Evolutionary conservation across 2,888 invertebrate species (phyloP), one percentile per base, ranked within the genome.

Genomic region (Bellardia pandia): DNA sequence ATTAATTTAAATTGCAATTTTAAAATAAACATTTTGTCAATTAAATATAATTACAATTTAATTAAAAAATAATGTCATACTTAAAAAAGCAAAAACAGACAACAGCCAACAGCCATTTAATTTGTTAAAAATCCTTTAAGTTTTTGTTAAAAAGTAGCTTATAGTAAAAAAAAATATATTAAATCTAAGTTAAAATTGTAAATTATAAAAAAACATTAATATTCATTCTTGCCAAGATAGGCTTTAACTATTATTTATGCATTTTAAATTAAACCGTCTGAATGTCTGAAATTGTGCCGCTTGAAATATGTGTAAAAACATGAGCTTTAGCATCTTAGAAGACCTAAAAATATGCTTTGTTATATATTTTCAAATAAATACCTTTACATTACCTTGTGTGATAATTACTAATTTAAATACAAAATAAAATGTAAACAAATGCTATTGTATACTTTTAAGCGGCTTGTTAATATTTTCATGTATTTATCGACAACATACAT

Each of bases 11-110:
- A 77, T 68, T 77, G 66, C 42, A 66, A 58, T 68, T 77, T 33
- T 16, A 58, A 77, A 56, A 58, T 56, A 69, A 78, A 78, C 68
- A 78, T 78, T 69, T 78, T 58, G 78, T 78, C 48, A 78, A 77
- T 68, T 56, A 53, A 53, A 77, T 7, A 6, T 68, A 30, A 68
- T 77, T 68, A 33, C 37, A 69, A 60, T 60, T 58, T 60, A 69
- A 78, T 77, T 58, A 66, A 23, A 77, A 68, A n/a, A 53, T 16
- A 7, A 77, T 56, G n/a, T 16, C 23, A 23, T 16, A 2, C 42
- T 5, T 37, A 2, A 23, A 23, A 5, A 42, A 66, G 37, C 14
- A 66, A 42, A 40, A n/a, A 13, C 11, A 6, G 33, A 68, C 33
- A 78, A 68, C 48, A 23, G 14, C 33, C 13, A 68, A 37, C 58